Percentiles rank a stretch among this genome's conserved stretches.
Evolutionary conservation across 1,140 invertebrate species (phyloP).

Genomic region (Homarus americanus): DNA sequence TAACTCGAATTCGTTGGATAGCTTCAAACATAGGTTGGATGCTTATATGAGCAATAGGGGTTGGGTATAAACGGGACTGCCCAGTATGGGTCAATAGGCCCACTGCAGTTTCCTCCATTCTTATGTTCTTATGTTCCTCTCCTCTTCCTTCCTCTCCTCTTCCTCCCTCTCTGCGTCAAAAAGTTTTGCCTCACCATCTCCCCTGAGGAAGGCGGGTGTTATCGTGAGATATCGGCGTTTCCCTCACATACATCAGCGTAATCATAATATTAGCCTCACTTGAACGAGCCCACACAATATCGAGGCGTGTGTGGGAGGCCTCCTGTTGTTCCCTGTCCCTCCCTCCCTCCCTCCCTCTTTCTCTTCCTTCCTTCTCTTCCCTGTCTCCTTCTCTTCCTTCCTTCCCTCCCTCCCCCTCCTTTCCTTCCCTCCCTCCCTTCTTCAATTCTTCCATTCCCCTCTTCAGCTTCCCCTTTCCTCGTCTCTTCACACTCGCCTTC

Average conservation of each 20-base stretch:
- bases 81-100: too few relatives aligned
- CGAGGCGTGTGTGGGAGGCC: background rate
- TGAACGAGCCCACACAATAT: constrained; percentile 13
- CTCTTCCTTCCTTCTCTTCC: background rate
- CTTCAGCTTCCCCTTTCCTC: background rate
- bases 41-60: too few relatives aligned
- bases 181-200: background rate
- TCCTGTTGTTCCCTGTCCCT: background rate
- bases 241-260: constrained; percentile 12
- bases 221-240: background rate
- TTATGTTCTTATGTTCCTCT: too few relatives aligned
- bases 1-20: too few relatives aligned
- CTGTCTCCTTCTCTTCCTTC: background rate
- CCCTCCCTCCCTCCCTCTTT: too few relatives aligned
- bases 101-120: too few relatives aligned
- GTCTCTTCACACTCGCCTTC: background rate
- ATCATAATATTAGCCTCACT: constrained; percentile 27
- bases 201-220: background rate
- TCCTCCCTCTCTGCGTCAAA: background rate
- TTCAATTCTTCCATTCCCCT: background rate
- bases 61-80: too few relatives aligned
- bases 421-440: background rate
- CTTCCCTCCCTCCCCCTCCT: background rate
- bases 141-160: background rate
- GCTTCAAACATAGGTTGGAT: too few relatives aligned